A percentile compares a stretch with the other conserved stretches of the same genome.
phyloP scores from a whole-genome alignment of 2,888 invertebrate genomes.

The Tuta absoluta region DNA sequence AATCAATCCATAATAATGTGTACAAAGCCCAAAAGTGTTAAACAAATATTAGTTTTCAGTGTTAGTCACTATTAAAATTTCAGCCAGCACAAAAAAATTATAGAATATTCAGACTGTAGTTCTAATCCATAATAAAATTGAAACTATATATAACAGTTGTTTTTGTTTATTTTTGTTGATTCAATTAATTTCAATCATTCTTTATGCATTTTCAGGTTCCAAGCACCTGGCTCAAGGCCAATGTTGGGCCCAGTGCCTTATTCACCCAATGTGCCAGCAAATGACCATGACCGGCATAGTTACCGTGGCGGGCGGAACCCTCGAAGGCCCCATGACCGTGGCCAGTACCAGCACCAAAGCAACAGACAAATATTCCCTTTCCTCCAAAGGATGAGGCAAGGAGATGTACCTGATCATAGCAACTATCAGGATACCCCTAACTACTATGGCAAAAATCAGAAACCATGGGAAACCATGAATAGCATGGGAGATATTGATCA shows the following conservation, averaged over 20 bases:
- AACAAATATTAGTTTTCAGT: too few relatives aligned
- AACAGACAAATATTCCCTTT: conserved; percentile 40
- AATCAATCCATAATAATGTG: too few relatives aligned
- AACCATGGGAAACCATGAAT: conserved; percentile 48
- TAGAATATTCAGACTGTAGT: too few relatives aligned
- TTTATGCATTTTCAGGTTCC: conserved; percentile 61
- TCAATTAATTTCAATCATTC: neutral
- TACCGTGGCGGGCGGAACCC: conserved; percentile 48
- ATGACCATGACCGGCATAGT: conserved; percentile 51
- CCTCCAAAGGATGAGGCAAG: conserved; percentile 42
- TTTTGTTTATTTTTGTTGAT: neutral
- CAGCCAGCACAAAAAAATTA: too few relatives aligned
- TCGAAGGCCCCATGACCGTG: conserved; percentile 46
- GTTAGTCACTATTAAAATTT: too few relatives aligned
- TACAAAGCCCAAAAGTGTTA: too few relatives aligned
- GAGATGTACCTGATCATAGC: conserved; percentile 39
- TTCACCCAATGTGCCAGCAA: conserved; percentile 38
- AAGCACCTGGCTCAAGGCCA: conserved; percentile 51
- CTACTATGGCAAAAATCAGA: conserved; percentile 42
- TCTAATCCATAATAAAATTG: too few relatives aligned
- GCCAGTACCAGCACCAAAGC: conserved; percentile 44
- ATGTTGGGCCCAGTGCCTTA: conserved; percentile 44
- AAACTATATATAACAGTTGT: neutral
- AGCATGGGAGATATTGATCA: conserved; percentile 70
- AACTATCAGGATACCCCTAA: conserved; percentile 36